phyloP scores from a whole-genome alignment of 2,113 vertebrate species.

The Cettia cetti region DNA sequence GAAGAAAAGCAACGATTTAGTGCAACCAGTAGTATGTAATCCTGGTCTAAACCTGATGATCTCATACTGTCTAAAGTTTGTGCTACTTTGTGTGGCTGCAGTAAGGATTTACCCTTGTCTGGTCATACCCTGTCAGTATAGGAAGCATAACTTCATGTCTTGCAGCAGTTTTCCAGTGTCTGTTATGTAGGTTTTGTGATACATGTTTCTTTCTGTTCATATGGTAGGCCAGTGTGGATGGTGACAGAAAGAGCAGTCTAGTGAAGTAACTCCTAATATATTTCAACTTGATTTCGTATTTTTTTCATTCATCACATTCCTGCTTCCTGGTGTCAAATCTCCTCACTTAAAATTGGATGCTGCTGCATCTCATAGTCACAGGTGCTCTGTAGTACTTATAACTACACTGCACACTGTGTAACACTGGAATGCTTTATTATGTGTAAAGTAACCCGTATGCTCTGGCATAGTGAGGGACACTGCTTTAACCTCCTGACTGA shows the following conservation, averaged over 20 bases:
- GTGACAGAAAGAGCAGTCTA: background rate
- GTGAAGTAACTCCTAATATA: background rate
- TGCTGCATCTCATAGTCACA: background rate
- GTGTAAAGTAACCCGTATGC: background rate
- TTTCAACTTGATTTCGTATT: background rate
- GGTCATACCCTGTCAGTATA: background rate
- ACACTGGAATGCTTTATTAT: background rate
- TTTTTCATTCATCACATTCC: background rate
- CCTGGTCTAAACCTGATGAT: background rate
- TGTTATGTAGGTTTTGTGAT: background rate
- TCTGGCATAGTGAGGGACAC: fast-evolving
- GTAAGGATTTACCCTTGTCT: background rate
- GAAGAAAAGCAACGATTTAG: background rate
- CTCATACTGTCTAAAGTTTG: background rate
- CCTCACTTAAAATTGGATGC: background rate
- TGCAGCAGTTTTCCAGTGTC: background rate
- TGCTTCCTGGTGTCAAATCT: background rate
- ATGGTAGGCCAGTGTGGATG: background rate
- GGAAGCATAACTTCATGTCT: background rate
- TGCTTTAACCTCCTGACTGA: background rate
- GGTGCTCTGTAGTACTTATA: background rate
- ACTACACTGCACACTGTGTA: too few relatives aligned
- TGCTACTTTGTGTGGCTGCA: background rate
- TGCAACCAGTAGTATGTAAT: background rate
- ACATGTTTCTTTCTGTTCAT: background rate